Conservation (phyloP, 2,113 vertebrate species). For the Tragulus kanchil region DNA sequence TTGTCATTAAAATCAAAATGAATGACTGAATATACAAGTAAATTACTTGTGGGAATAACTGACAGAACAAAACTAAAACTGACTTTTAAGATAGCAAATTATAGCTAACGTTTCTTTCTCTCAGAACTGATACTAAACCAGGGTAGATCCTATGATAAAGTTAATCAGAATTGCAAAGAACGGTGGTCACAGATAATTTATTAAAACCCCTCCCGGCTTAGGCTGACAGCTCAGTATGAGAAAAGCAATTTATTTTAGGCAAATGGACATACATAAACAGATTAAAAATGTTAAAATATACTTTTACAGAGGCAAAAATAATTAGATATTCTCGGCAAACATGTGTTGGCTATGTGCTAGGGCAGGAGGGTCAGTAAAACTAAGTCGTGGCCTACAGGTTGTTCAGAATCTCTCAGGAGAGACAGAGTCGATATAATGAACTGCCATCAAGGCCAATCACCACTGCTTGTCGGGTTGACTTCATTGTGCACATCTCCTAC, state of each 20-base stretch:
- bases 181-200: conserved; percentile 47
- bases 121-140: conserved; percentile 23
- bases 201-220: conserved; percentile 8
- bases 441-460: not conserved
- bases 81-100: conserved; percentile 54
- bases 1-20: conserved; percentile 56
- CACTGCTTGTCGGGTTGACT: not conserved
- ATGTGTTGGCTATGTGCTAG: not conserved
- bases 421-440: not conserved
- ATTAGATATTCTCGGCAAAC: not conserved
- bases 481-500: not conserved
- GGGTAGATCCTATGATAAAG: conserved; percentile 42
- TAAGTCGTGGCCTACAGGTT: not conserved
- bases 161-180: conserved; percentile 60
- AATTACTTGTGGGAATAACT: conserved; percentile 41
- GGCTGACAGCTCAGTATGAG: not conserved
- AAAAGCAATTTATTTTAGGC: conserved; percentile 49
- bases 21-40: conserved; percentile 14
- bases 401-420: not conserved
- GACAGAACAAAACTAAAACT: conserved; percentile 49
- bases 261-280: conserved; percentile 26
- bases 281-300: not conserved
- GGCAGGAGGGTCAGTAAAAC: not conserved
- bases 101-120: not conserved
- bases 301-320: conserved; percentile 36